Base-by-base conservation (phyloP, 2,797 vertebrate genomes). In the Meriones psammophilus region DNA sequence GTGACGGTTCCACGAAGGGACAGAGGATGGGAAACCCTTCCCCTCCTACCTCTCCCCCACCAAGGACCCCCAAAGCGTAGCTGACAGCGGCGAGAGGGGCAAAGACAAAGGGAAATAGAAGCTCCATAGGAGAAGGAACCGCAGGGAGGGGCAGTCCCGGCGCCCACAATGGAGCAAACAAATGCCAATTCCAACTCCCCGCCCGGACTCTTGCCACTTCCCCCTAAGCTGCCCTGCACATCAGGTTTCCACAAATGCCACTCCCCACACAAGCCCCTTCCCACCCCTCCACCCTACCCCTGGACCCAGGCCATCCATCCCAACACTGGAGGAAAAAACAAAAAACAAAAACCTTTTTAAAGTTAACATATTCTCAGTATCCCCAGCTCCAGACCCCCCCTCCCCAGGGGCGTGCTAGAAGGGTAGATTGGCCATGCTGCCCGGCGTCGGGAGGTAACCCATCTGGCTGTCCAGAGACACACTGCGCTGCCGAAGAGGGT, bases 401-500 rank as follows among this genome's bases (percentile, higher is more conserved):
- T 15, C 95, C 13, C 0, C 30, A n/a, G 42, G 54, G 71, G n/a
- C 74, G 2, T 58, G 95, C 98, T 99, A 99, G 98, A 99, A 99
- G 83, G 99, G 99, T 98, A 99, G 99, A 98, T 99, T 99, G 17
- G 99, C 99, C 99, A 99, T 99, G 97, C 99, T 98, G 84, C 99
- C 99, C 0, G 99, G 99, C 73, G 99, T 99, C 0, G 99, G 98
- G 97, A 98, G 98, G 91, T 99, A 99, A 98, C 99, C 99, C 98
- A 99, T 98, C 91, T 99, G 99, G 98, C 99, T 99, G 98, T 99
- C 99, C 98, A 99, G 97, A 97, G 99, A 99, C 98, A 99, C 99
- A n/a, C 99, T 99, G 96, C 99, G 99, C 98, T 99, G 99, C 98
- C 99, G 99, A 98, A 99, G 98, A 88, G 99, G 98, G 98, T 99